Evolutionary conservation across 2,888 invertebrate species (phyloP).

Genomic region (Xestoiulus laeticollis): DNA sequence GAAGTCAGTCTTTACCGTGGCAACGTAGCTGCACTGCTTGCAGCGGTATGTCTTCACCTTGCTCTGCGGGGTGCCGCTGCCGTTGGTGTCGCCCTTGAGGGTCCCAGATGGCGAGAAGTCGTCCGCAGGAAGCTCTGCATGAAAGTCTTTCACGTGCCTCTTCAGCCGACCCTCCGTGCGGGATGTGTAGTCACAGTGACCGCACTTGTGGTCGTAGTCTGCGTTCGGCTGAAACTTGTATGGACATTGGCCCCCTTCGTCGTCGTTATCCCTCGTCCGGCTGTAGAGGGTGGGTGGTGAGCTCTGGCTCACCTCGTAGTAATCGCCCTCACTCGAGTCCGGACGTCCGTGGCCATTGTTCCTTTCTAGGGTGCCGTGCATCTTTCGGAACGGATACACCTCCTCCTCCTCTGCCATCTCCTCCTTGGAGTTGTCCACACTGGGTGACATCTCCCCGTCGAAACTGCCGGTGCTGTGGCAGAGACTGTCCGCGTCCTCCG

Average conservation of each 20-base stretch:
- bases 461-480: constrained; percentile 36
- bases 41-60: constrained; percentile 88
- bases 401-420: constrained; percentile 29
- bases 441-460: constrained; percentile 48
- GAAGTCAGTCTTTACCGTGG: constrained; percentile 87
- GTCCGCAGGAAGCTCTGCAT: constrained; percentile 63
- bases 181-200: constrained; percentile 69
- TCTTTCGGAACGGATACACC: neutral
- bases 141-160: constrained; percentile 64
- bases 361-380: constrained; percentile 24
- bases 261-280: constrained; percentile 44
- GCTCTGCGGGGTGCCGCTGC: constrained; percentile 72
- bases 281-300: neutral
- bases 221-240: constrained; percentile 68
- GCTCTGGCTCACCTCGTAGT: constrained; percentile 45
- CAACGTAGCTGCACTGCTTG: constrained; percentile 87
- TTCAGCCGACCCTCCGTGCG: constrained; percentile 68
- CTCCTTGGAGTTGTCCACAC: constrained; percentile 47
- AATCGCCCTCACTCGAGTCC: constrained; percentile 50
- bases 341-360: constrained; percentile 47
- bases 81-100: constrained; percentile 21
- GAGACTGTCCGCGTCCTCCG: constrained; percentile 47
- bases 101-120: constrained; percentile 62
- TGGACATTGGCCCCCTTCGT: constrained; percentile 63
- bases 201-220: constrained; percentile 69